Conservation (phyloP, 2,888 invertebrate genomes). For the Chrysodeixis includens region DNA sequence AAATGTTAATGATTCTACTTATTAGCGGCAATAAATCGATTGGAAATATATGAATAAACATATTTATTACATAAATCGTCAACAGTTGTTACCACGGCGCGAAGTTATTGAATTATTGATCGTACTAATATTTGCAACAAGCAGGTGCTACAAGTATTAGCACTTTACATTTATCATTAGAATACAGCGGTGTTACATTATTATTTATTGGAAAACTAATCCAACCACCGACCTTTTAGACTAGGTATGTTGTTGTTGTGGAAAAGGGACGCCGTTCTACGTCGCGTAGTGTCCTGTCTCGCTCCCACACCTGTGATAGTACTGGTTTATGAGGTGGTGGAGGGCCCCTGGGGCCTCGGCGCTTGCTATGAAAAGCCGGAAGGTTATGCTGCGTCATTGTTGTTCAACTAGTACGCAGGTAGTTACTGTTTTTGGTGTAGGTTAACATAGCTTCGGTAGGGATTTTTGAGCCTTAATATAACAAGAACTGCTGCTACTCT, state of each 20-base stretch:
- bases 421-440: background rate
- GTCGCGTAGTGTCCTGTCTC: too few species aligned
- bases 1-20: conserved; percentile 9
- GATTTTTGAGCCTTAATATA: too few species aligned
- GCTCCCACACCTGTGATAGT: too few species aligned
- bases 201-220: conserved; percentile 38
- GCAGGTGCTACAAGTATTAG: conserved; percentile 35
- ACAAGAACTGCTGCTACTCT: too few species aligned
- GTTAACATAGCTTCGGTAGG: background rate
- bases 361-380: conserved; percentile 64
- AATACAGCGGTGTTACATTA: conserved; percentile 45
- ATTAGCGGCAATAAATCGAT: conserved; percentile 28
- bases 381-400: conserved; percentile 55
- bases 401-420: conserved; percentile 5
- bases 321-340: too few species aligned
- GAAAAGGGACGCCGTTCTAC: too few species aligned
- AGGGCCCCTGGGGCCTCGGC: conserved; percentile 11
- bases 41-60: conserved; percentile 23
- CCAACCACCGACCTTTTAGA: too few species aligned
- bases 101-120: conserved; percentile 37
- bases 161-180: conserved; percentile 53
- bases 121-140: conserved; percentile 19
- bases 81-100: conserved; percentile 15
- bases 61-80: conserved; percentile 29
- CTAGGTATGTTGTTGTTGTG: too few species aligned